Percentiles rank a stretch among this genome's conserved stretches.
phyloP scores from a whole-genome alignment of 2,113 vertebrate genomes.

The Syrrhaptes paradoxus region DNA sequence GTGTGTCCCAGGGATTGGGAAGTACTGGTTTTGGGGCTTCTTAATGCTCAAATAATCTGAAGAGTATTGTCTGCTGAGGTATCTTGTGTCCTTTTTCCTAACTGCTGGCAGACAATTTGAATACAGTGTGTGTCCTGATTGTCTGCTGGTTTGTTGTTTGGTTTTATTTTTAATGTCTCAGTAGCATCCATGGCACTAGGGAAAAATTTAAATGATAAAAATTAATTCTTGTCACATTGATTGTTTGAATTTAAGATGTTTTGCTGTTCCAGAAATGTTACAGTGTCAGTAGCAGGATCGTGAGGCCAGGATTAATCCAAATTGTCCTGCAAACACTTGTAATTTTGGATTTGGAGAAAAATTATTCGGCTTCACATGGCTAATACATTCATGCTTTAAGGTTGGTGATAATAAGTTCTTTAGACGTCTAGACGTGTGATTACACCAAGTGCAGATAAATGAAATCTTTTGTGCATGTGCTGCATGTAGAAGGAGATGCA shows the following conservation, averaged over 20 bases:
- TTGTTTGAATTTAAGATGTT: slow-evolving; percentile 22
- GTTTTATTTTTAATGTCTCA: not conserved
- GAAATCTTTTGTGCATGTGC: not conserved
- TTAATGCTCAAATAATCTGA: not conserved
- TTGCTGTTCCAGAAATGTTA: not conserved
- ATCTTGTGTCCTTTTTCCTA: not conserved
- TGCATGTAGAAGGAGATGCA: not conserved
- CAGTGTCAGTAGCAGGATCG: not conserved
- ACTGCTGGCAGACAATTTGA: not conserved
- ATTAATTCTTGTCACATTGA: slow-evolving; percentile 27
- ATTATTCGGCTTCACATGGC: not conserved
- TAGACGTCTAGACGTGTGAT: not conserved
- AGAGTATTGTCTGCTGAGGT: not conserved
- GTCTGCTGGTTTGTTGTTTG: not conserved
- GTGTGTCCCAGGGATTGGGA: not conserved
- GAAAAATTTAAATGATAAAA: slow-evolving; percentile 4
- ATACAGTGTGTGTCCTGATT: not conserved
- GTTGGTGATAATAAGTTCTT: not conserved
- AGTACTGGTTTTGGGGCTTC: not conserved
- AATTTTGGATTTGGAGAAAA: slow-evolving; percentile 13
- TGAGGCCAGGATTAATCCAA: not conserved
- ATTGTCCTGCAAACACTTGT: not conserved
- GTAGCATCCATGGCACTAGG: not conserved
- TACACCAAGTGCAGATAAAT: not conserved
- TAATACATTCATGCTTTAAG: not conserved